A percentile compares a stretch with the other conserved stretches of the same genome.
phyloP scores from a whole-genome alignment of 2,888 invertebrate species.

The Platycnemis pennipes region DNA sequence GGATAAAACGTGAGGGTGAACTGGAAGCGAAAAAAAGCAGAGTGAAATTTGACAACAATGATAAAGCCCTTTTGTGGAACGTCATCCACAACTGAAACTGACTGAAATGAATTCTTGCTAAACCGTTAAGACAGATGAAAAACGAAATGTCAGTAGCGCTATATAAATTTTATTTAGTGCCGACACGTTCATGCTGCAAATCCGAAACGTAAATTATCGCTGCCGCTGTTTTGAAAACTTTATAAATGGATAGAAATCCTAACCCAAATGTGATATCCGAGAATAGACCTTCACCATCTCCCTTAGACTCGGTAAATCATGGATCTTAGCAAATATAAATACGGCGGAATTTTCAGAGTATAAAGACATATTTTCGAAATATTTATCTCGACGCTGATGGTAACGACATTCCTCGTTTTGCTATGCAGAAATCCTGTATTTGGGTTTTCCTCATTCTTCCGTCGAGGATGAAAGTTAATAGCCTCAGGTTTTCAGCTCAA shows the following conservation, averaged over 20 bases:
- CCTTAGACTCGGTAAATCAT: conserved; percentile 36
- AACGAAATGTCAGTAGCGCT: neutral
- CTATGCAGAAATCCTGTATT: too few species aligned
- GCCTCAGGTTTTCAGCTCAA: too few species aligned
- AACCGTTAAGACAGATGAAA: conserved; percentile 34
- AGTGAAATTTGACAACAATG: neutral
- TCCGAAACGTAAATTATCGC: neutral
- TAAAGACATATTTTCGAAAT: too few species aligned
- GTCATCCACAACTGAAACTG: neutral
- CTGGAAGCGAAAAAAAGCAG: neutral
- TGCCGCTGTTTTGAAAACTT: neutral
- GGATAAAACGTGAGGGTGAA: neutral
- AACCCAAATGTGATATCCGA: conserved; percentile 24
- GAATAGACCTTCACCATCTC: neutral
- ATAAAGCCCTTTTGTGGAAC: neutral
- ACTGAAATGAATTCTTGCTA: conserved; percentile 6
- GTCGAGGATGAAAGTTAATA: too few species aligned
- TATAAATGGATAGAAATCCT: conserved; percentile 57
- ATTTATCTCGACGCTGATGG: too few species aligned
- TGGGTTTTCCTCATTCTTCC: too few species aligned
- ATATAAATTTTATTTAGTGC: neutral
- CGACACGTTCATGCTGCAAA: neutral
- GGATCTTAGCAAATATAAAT: too few species aligned
- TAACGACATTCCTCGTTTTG: too few species aligned
- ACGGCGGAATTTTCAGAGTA: too few species aligned